Evolutionary conservation across 2,888 invertebrate genomes (phyloP).

Genomic region (Cephonodes hylas): DNA sequence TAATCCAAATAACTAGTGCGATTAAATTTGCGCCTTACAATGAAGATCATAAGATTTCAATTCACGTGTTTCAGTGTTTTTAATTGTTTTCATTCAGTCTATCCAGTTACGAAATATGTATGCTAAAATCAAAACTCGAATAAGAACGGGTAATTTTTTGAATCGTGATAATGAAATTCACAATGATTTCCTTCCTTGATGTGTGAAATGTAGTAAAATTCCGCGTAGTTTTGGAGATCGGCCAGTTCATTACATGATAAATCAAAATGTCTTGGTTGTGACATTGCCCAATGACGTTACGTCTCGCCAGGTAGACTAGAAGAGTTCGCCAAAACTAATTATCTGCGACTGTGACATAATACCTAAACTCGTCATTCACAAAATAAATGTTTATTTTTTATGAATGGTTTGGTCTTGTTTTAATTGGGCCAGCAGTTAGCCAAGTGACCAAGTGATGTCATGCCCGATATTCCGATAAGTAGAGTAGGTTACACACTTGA

Average conservation of each 20-base stretch:
- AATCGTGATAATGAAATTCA: background rate
- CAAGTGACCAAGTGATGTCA: background rate
- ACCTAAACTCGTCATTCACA: slow-evolving; percentile 29
- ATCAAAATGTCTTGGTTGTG: slow-evolving; percentile 69
- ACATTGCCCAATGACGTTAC: slow-evolving; percentile 44
- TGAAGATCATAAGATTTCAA: background rate
- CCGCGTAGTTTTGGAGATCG: slow-evolving; percentile 53
- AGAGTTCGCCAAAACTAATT: background rate
- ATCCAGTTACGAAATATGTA: background rate
- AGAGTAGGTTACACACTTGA: background rate
- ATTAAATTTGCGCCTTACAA: background rate
- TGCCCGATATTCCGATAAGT: background rate
- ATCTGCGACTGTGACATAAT: background rate
- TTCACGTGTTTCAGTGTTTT: background rate
- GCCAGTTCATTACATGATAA: slow-evolving; percentile 50
- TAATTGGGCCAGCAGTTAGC: background rate
- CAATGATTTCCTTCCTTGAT: background rate
- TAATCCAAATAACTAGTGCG: background rate
- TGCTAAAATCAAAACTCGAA: background rate
- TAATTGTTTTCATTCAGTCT: background rate
- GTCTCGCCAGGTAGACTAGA: slow-evolving; percentile 23
- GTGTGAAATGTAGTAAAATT: slow-evolving; percentile 36
- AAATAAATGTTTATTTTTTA: slow-evolving; percentile 19
- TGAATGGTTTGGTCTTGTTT: background rate
- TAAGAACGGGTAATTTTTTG: background rate